Evolutionary conservation across 2,113 vertebrate genomes (phyloP).

Genomic region (Tachysurus vachellii): DNA sequence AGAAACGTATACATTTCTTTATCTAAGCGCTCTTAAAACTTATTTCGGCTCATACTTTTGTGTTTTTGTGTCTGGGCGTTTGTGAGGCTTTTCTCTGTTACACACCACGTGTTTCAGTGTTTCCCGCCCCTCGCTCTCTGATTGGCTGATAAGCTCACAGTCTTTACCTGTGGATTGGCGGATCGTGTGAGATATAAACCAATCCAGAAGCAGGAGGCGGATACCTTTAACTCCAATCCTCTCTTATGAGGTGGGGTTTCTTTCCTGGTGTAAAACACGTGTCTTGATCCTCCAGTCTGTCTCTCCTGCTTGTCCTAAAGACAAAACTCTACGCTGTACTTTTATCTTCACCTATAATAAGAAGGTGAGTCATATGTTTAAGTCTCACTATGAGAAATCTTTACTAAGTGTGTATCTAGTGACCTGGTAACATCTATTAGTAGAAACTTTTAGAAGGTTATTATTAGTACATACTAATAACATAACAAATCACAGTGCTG

Average conservation of each 20-base stretch:
- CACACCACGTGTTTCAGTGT: not conserved
- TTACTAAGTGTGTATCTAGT: no score
- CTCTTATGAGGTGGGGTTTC: not conserved
- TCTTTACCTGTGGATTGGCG: not conserved
- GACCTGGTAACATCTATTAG: no score
- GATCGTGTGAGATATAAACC: not conserved
- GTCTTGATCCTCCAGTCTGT: not conserved
- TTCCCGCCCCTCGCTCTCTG: not conserved
- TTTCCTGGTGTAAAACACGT: not conserved
- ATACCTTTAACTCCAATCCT: no score
- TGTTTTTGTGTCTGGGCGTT: not conserved
- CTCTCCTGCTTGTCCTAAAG: not conserved
- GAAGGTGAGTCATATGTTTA: not conserved
- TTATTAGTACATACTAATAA: not conserved
- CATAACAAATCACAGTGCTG: not conserved
- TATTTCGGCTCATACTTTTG: not conserved
- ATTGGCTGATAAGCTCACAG: not conserved
- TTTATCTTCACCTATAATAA: not conserved
- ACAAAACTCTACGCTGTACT: not conserved
- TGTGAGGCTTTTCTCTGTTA: not conserved
- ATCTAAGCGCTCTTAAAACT: not conserved
- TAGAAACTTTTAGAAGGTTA: not conserved
- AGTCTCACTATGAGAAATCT: not conserved
- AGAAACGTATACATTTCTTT: not conserved
- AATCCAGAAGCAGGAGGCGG: conserved; percentile 20